Base-by-base conservation (phyloP, 2,113 vertebrate genomes). In the Hipposideros armiger region DNA sequence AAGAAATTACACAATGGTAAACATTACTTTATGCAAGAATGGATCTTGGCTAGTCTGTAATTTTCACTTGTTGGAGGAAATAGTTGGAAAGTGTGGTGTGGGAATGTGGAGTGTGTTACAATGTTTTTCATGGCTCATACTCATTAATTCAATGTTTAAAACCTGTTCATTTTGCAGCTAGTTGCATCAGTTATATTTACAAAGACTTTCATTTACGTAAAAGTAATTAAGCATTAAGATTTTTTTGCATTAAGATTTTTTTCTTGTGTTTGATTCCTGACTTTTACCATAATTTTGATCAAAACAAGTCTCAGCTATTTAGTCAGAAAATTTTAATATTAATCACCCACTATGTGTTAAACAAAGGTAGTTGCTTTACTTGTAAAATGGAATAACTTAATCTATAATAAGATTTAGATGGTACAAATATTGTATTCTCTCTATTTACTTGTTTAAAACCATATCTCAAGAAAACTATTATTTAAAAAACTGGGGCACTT, bases 231-330 rank as follows among this genome's bases (percentile, higher is more conserved):
- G 54, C 32, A 78, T 11, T 78, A 78, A 82, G 24, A n/a, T 87
- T 87, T 95, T 90, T 76, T 87, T 84, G 54, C 17, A 58, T 66
- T 78, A 78, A 82, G 24, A n/a, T 87, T 87, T 95, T 90, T 76
- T 87, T 84, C 17, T 54, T 66, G 2, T 78, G 16, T 56, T 84
- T 72, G 42, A 87, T 30, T 95, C 45, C 30, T 60, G 40, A 90
- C 6, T 87, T 93, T 47, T 8, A 67, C 13, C 17, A 60, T 86
- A 66, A 66, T 81, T 83, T 76, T 92, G 40, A 89, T 82, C 26
- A 72, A 87, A 85, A 60, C 3, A 70, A 66, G 1, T 26, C n/a
- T 84, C 47, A 56, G 5, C 50, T 92, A 40, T 58, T 69, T 58
- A 87, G 24, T 76, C 45, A 60, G n/a, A 88, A 60, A 28, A 32